phyloP scores from a whole-genome alignment of 2,888 invertebrate species.

The Sphecodes monilicornis region DNA sequence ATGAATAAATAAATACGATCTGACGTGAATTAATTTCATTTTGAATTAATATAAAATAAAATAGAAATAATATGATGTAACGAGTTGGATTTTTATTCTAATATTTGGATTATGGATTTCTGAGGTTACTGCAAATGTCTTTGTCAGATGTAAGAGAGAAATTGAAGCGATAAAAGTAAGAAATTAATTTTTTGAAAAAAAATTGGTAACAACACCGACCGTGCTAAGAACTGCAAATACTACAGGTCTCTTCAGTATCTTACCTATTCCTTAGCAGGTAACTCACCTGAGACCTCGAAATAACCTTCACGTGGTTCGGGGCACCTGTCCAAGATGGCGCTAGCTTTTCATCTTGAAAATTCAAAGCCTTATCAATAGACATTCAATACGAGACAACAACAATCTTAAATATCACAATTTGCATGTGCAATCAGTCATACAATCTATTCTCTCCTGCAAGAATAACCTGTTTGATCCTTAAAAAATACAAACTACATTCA shows the following conservation, averaged over 20 bases:
- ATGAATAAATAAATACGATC: not conserved
- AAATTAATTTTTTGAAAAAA: not conserved
- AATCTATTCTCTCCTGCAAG: not conserved
- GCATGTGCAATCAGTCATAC: not conserved
- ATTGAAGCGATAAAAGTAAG: not conserved
- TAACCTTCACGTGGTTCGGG: constrained; percentile 27
- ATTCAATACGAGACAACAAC: not conserved
- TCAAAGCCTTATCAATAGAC: constrained; percentile 2
- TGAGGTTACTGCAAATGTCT: not conserved
- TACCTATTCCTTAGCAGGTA: constrained; percentile 23
- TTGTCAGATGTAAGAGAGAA: not conserved
- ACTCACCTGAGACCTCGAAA: constrained; percentile 1
- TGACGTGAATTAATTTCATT: not conserved
- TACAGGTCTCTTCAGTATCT: not conserved
- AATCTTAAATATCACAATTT: not conserved
- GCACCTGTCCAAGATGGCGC: constrained; percentile 35
- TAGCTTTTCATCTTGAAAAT: not conserved
- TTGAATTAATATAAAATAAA: not conserved
- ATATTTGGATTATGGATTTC: not conserved
- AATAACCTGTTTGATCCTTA: not conserved
- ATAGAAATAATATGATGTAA: not conserved
- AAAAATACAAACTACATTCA: not conserved
- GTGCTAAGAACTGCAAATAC: not conserved
- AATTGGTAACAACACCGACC: constrained; percentile 1
- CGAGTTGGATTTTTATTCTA: not conserved